Evolutionary conservation across 2,888 invertebrate species (phyloP), one percentile per base, ranked within the genome.

Genomic region (Rhagonycha fulva): DNA sequence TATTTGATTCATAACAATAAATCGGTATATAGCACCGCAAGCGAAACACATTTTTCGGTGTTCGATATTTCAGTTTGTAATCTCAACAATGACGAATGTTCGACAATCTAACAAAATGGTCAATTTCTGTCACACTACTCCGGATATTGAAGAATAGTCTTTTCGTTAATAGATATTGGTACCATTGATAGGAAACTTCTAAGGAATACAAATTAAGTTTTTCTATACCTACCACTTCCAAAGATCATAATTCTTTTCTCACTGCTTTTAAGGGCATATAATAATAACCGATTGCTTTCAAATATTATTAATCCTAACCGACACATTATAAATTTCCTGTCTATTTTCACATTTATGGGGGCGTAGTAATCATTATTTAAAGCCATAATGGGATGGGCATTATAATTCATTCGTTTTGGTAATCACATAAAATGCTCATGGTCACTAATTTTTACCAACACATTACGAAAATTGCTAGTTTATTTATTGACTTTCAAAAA

Each of bases 61-160:
- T 72, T 71, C 75, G 68, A 75, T 79, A 76, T 77, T 77, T 79
- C 79, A 74, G 78, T 78, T 80, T 78, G 71, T 74, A 77, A 78
- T 78, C 77, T 78, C 75, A 73, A 78, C 80, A 76, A 78, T 80
- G 80, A 80, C 76, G 76, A 78, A 80, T 80, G 80, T 77, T 74
- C 72, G 73, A 73, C 77, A 80, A 78, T 78, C 76, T 75, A 75
- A 77, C 80, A 78, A 78, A 80, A 78, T 76, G 77, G 78, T 80
- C 80, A 78, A 78, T 80, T 80, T 80, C 76, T 78, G 78, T 78
- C 78, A 72, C 74, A 72, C 72, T 72, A 63, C 67, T 68, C 63
- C 72, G 76, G 76, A 76, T 76, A 76, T 76, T 76, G 76, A 76
- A 72, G 69, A 72, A 76, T 72, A 70, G 76, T 73, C 72, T 72